Evolutionary conservation across 2,888 invertebrate species (phyloP).

Genomic region (Phaedon cochleariae): DNA sequence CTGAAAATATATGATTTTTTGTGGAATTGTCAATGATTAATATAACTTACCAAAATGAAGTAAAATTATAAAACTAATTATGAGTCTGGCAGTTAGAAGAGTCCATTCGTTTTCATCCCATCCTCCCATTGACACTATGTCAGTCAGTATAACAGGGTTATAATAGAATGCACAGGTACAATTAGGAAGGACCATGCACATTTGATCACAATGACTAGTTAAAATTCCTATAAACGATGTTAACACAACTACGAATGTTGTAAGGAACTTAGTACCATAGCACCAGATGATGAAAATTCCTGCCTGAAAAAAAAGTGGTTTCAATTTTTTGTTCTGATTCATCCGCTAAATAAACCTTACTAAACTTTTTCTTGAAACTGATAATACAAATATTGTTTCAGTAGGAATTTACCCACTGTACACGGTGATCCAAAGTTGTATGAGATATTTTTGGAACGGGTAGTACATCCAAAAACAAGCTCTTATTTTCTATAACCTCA

Average conservation of each 20-base stretch:
- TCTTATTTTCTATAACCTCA: no score
- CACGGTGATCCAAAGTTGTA: no score
- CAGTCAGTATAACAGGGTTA: conserved; percentile 49
- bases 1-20: no score
- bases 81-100: conserved; percentile 69
- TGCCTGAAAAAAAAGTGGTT: no score
- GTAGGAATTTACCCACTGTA: no score
- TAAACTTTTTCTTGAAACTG: no score
- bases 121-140: conserved; percentile 64
- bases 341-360: no score
- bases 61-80: conserved; percentile 71
- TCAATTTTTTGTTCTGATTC: no score
- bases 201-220: conserved; percentile 57
- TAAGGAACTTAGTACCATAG: conserved; percentile 88
- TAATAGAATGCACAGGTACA: conserved; percentile 60
- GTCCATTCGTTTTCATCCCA: conserved; percentile 68
- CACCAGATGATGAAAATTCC: conserved; percentile 87
- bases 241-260: conserved; percentile 75
- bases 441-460: no score
- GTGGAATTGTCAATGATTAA: no score
- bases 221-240: conserved; percentile 69
- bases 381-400: no score
- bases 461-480: no score
- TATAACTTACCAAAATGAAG: conserved; percentile 79
- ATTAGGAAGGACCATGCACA: conserved; percentile 50